These are phyloP conservation scores for Thinocorus orbignyianus DNA, from an alignment of 2,113 vertebrate genomes.

Conservation along the genomic window DNA sequence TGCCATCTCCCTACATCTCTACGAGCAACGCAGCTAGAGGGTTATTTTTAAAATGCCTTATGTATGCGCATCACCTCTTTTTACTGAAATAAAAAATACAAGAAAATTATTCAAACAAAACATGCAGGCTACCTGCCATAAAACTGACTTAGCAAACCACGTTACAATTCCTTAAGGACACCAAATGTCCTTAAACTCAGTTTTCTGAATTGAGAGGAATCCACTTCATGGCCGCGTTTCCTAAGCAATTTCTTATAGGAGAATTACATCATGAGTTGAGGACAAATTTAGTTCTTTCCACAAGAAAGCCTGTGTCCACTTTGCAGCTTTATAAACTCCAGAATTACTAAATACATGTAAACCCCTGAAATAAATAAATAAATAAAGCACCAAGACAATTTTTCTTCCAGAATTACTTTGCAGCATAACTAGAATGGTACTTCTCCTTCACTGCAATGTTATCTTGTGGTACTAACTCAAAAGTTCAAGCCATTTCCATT, in stretches of 20 bases:
- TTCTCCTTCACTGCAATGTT: background rate
- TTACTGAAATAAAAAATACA: background rate
- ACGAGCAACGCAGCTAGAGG: background rate
- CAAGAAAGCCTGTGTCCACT: background rate
- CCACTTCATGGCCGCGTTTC: background rate
- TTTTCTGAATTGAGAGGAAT: background rate
- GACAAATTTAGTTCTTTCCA: background rate
- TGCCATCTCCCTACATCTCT: background rate
- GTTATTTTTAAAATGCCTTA: background rate
- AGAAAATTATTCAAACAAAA: background rate
- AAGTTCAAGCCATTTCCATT: background rate
- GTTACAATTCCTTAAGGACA: background rate
- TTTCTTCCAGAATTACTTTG: background rate
- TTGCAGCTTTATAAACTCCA: background rate
- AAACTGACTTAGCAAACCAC: background rate
- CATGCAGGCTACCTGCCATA: background rate
- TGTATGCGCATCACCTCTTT: background rate
- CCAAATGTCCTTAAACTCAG: background rate
- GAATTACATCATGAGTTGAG: background rate
- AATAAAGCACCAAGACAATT: background rate
- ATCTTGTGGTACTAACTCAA: background rate
- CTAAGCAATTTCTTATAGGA: background rate
- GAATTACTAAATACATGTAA: background rate
- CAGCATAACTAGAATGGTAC: background rate
- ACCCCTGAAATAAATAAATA: background rate